A percentile compares a stretch with the other conserved stretches of the same genome.
Evolutionary conservation across 2,888 invertebrate species (phyloP).

Genomic region (Caenorhabditis sp.): DNA sequence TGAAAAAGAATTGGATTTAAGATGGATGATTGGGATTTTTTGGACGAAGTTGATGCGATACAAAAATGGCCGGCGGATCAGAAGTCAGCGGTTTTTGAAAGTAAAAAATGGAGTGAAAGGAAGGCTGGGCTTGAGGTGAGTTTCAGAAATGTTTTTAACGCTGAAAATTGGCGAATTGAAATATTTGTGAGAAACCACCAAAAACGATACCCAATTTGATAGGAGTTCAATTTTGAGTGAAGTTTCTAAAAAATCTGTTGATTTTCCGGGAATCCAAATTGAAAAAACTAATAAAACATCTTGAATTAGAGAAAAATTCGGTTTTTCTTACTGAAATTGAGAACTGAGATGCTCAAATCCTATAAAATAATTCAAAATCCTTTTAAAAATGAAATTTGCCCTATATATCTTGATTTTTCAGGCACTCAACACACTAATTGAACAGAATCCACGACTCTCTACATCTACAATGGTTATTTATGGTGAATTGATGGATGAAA

Average conservation of each 20-base stretch:
- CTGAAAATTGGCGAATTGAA: neutral
- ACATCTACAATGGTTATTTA: conserved; percentile 45
- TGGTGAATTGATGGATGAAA: conserved; percentile 52
- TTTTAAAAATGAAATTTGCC: too few relatives aligned
- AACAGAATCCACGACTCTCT: conserved; percentile 47
- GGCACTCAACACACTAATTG: conserved; percentile 40
- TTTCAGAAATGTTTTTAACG: too few relatives aligned
- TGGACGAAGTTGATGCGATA: conserved; percentile 50
- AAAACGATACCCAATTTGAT: too few relatives aligned
- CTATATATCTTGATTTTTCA: too few relatives aligned
- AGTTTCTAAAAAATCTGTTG: conserved; percentile 4
- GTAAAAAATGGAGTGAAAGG: conserved; percentile 53
- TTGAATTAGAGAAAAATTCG: too few relatives aligned
- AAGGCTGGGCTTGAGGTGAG: conserved; percentile 50
- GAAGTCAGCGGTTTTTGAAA: conserved; percentile 31
- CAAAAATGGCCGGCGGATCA: conserved; percentile 43
- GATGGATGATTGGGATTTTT: conserved; percentile 43
- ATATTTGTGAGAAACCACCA: too few relatives aligned
- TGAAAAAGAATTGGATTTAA: neutral
- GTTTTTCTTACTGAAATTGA: too few relatives aligned
- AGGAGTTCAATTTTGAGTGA: neutral
- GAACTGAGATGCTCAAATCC: too few relatives aligned
- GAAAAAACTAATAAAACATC: too few relatives aligned
- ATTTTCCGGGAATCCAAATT: too few relatives aligned
- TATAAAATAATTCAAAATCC: too few relatives aligned